Evolutionary conservation across 2,888 invertebrate species (phyloP), one percentile per base, ranked within the genome.

Genomic region (Dynastes hyllus): DNA sequence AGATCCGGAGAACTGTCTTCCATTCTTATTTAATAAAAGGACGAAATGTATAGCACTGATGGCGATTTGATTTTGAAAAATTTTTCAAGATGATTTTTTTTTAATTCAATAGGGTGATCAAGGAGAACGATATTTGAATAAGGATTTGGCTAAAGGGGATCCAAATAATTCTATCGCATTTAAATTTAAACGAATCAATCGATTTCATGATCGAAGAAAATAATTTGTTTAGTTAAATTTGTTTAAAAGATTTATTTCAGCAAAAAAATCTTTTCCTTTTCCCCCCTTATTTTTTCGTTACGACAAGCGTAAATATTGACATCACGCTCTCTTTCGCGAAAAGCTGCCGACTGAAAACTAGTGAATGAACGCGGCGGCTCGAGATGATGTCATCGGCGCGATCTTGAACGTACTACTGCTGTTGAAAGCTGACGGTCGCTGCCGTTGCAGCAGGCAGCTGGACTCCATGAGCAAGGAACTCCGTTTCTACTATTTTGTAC

Each of bases 1-100:
- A 96, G 90, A 90, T 96, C 96, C 81, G 96, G 95, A 80, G 96
- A 96, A 88, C 95, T 95, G 91, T 96, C 96, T 90, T 91, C 91
- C 90, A 91, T 91, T 61, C 27, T 61, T 61, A 61, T 9, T n/a
- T 71, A 55, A 3, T 73, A 53, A 6, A 53, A n/a, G 53, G 53
- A 45, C 6, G 11, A 45, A 1, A 45, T 13, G 11, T 51, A 53
- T 53, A 53, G 53, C 53, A 16, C 16, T 16, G 53, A 16, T 2
- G 51, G 11, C 11, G n/a, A 53, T 53, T n/a, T 13, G 3, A 16
- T 16, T n/a, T 51, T 51, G 4, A 9, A 2, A 51, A 58, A 22
- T 22, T 29, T 61, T 27, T 29, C 55, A 5, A 22, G 4, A 11
- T 27, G 1, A 61, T 29, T 61, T 27, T 22, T 22, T 16, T 61